These are phyloP conservation scores for Eumeta japonica DNA, from an alignment of 1,140 invertebrate genomes.

Conservation along the genomic window DNA sequence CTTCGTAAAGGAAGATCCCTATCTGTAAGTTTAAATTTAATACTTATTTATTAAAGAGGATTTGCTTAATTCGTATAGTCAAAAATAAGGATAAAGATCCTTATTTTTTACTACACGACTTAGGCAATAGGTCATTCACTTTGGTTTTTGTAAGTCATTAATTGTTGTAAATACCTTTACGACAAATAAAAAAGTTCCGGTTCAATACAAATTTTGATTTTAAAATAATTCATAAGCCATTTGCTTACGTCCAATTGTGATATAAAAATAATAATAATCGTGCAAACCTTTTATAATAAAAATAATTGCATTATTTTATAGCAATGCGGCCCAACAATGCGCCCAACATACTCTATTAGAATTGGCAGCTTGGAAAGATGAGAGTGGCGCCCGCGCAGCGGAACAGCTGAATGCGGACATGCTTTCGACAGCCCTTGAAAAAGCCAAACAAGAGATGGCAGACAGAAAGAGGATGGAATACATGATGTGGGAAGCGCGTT, in stretches of 20 bases:
- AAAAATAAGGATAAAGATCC: not conserved
- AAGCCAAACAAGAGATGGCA: constrained; percentile 72
- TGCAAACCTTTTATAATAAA: not conserved
- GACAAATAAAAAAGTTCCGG: not conserved
- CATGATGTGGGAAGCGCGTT: constrained; percentile 69
- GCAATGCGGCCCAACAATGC: constrained; percentile 78
- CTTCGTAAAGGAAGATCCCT: constrained; percentile 84
- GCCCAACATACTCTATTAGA: constrained; percentile 67
- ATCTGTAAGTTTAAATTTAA: constrained; percentile 64
- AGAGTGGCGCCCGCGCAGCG: constrained; percentile 36
- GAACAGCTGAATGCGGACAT: constrained; percentile 57
- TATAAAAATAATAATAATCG: not conserved
- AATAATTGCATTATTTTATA: too few relatives aligned
- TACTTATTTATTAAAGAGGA: not conserved
- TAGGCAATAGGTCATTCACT: not conserved
- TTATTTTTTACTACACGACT: not conserved
- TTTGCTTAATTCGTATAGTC: not conserved
- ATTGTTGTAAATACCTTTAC: constrained; percentile 1
- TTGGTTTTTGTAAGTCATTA: constrained; percentile 5
- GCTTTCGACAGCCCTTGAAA: constrained; percentile 66
- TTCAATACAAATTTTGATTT: too few relatives aligned
- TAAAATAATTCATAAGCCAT: too few relatives aligned
- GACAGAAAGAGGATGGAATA: constrained; percentile 74
- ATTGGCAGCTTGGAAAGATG: constrained; percentile 64
- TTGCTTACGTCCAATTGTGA: not conserved